phyloP scores from a whole-genome alignment of 1,140 invertebrate genomes.

The Orussus abietinus region DNA sequence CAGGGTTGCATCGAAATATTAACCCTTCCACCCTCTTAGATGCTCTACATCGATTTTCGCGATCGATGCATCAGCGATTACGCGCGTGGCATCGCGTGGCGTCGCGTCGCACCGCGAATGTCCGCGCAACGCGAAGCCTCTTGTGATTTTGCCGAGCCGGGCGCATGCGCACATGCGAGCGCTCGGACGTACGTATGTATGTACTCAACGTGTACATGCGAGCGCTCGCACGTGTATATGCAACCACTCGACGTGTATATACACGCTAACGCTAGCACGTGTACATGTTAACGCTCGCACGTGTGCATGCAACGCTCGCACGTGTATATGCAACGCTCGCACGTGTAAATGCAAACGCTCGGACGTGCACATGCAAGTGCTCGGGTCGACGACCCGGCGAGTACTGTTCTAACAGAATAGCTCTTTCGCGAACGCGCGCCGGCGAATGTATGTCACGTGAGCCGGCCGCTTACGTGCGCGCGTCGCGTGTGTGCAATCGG shows the following conservation, averaged over 20 bases:
- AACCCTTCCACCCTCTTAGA: too few relatives aligned
- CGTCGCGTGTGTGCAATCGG: conserved; percentile 1
- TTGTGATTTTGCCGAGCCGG: too few relatives aligned
- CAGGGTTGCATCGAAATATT: too few relatives aligned
- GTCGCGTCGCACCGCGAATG: too few relatives aligned
- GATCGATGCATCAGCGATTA: too few relatives aligned
- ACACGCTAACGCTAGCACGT: too few relatives aligned
- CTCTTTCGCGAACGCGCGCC: conserved; percentile 30
- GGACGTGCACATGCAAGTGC: background rate
- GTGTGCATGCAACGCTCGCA: background rate
- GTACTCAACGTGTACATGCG: conserved; percentile 11
- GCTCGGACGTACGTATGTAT: conserved; percentile 9
- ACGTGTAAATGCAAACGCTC: background rate
- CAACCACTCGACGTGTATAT: conserved; percentile 15
- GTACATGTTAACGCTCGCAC: background rate
- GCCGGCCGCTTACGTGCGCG: conserved; percentile 5
- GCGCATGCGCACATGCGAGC: too few relatives aligned
- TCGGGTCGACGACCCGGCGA: conserved; percentile 22
- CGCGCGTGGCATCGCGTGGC: too few relatives aligned
- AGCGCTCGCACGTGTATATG: conserved; percentile 11
- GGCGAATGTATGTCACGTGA: conserved; percentile 29
- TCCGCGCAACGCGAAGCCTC: too few relatives aligned
- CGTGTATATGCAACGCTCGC: background rate
- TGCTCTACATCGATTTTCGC: too few relatives aligned
- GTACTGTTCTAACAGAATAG: conserved; percentile 28